Evolutionary conservation across 37 sponge, comb jelly and placozoan species (phyloP).

Genomic region (Ianthella basta): DNA sequence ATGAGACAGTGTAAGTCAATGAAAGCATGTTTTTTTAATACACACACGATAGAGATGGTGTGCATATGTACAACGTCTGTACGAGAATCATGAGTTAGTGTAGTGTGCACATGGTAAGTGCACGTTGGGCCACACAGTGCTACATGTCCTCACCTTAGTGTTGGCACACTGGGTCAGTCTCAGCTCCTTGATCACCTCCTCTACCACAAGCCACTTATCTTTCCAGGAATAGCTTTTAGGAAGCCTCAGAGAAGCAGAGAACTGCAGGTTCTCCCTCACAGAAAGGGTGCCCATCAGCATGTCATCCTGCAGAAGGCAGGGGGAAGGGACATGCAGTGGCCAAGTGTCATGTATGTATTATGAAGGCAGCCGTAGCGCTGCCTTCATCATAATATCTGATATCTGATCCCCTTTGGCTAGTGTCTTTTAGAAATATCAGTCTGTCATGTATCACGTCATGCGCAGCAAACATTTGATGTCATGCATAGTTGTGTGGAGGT

Average conservation of each 20-base stretch:
- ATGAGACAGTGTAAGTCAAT: too few species aligned
- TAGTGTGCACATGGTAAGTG: background rate
- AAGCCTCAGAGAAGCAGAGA: slow-evolving; percentile 73
- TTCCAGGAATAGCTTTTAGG: slow-evolving; percentile 14
- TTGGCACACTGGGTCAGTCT: slow-evolving; percentile 61
- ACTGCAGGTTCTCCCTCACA: slow-evolving; percentile 73
- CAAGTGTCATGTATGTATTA: too few species aligned
- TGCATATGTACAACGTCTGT: background rate
- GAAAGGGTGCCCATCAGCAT: slow-evolving; percentile 63
- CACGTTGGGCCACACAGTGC: background rate
- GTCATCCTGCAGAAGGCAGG: slow-evolving; percentile 54
- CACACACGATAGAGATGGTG: background rate
- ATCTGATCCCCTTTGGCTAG: too few species aligned
- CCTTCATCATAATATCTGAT: too few species aligned
- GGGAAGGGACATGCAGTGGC: background rate
- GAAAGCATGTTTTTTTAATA: too few species aligned
- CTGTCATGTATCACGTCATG: too few species aligned
- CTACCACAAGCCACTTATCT: slow-evolving; percentile 52
- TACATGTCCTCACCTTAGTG: slow-evolving; percentile 39
- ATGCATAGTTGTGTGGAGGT: too few species aligned
- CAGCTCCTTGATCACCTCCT: slow-evolving; percentile 70
- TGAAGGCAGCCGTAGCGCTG: too few species aligned
- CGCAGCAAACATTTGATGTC: too few species aligned
- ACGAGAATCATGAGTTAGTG: background rate
- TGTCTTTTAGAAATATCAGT: too few species aligned